These are phyloP conservation scores for Ctenochaetus hawaiiensis DNA, from an alignment of 2,797 vertebrate species.

Conservation along the genomic window DNA sequence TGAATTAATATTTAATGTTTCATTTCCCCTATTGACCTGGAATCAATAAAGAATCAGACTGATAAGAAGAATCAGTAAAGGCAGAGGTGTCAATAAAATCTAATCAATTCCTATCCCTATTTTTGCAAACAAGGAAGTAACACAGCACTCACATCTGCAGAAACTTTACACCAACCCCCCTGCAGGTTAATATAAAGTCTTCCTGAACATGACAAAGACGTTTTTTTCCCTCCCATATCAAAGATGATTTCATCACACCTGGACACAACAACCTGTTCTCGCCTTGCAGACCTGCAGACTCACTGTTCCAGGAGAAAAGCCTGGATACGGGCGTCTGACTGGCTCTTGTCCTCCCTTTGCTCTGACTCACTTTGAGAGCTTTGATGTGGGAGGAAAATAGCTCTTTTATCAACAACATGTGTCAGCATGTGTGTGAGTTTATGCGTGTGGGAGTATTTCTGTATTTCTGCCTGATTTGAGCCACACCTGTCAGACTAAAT, in stretches of 20 bases:
- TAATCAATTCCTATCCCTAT: background rate
- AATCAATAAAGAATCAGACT: no score
- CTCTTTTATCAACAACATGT: slow-evolving; percentile 68
- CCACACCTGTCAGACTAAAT: slow-evolving; percentile 47
- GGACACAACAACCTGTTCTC: slow-evolving; percentile 47
- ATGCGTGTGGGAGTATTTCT: slow-evolving; percentile 24
- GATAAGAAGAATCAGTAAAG: no score
- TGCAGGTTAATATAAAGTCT: slow-evolving; percentile 4
- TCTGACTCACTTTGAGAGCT: slow-evolving; percentile 42
- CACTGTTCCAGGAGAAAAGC: slow-evolving; percentile 14
- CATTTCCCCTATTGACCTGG: no score
- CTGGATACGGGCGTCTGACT: slow-evolving; percentile 22
- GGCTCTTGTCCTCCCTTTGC: slow-evolving; percentile 31
- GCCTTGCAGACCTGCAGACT: slow-evolving; percentile 23
- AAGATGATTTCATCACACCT: slow-evolving; percentile 18
- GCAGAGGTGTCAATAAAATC: no score
- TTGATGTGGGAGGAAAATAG: slow-evolving; percentile 55
- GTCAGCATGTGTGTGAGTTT: slow-evolving; percentile 34
- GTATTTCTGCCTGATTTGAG: slow-evolving; percentile 39
- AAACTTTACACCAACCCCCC: slow-evolving; percentile 13
- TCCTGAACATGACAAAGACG: slow-evolving; percentile 37
- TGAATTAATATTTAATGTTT: no score
- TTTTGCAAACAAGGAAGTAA: slow-evolving; percentile 7
- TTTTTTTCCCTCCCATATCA: slow-evolving; percentile 19
- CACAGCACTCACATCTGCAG: background rate